Conservation (phyloP, 1,140 invertebrate genomes). For the Drosophila dunni region DNA sequence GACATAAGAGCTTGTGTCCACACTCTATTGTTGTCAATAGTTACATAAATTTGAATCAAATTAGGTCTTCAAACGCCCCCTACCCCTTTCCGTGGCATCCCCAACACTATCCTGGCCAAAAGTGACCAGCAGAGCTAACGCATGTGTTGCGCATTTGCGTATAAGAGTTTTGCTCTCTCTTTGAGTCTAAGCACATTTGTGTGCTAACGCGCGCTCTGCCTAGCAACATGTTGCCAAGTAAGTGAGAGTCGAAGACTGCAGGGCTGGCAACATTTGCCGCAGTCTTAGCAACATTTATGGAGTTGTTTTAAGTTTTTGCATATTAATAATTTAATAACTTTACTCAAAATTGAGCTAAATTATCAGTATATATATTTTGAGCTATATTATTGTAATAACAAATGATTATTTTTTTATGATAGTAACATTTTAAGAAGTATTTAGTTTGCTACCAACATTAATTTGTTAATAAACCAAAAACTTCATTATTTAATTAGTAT, state of each 20-base stretch:
- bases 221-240: constrained; percentile 49
- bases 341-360: background rate
- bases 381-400: no score
- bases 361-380: no score
- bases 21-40: constrained; percentile 58
- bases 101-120: constrained; percentile 3
- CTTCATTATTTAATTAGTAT: no score
- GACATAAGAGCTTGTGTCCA: constrained; percentile 28
- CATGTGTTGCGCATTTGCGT: constrained; percentile 60
- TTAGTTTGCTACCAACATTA: no score
- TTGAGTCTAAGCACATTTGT: constrained; percentile 4
- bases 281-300: background rate
- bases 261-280: no score
- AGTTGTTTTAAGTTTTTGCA: background rate
- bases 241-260: background rate
- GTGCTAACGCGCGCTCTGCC: background rate
- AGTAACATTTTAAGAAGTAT: no score
- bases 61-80: constrained; percentile 47
- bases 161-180: constrained; percentile 39
- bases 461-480: no score
- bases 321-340: background rate
- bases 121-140: constrained; percentile 32
- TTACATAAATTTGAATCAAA: constrained; percentile 66
- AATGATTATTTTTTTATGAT: no score
- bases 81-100: background rate